Percentiles rank a stretch among this genome's conserved stretches.
These are phyloP conservation scores for Euzetes globulus DNA, from an alignment of 2,888 invertebrate species.

Conservation along the genomic window DNA sequence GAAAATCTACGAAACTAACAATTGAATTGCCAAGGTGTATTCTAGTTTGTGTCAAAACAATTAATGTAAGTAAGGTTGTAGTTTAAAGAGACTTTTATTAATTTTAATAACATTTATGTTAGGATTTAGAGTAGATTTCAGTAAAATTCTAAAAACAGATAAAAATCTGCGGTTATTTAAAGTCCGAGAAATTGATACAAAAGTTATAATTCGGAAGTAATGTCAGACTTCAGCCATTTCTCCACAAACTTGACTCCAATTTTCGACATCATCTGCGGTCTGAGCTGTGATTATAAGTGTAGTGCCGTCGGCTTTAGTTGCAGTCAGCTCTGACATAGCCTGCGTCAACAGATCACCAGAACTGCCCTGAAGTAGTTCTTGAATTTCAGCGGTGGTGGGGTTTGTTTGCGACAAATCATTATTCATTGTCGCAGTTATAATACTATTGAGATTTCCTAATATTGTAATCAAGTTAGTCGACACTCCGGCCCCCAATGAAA, in stretches of 20 bases:
- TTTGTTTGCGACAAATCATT: not conserved
- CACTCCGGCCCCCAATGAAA: constrained; percentile 11
- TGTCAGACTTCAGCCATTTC: not conserved
- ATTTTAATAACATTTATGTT: too few relatives aligned
- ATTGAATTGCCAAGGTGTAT: too few relatives aligned
- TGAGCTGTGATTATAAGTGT: constrained; percentile 14
- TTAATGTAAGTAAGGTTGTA: too few relatives aligned
- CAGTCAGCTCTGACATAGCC: constrained; percentile 50
- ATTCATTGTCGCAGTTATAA: constrained; percentile 21
- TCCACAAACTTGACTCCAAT: constrained; percentile 18
- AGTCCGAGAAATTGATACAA: too few relatives aligned
- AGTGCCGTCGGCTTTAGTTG: constrained; percentile 39
- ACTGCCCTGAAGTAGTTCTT: constrained; percentile 34
- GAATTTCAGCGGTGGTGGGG: constrained; percentile 10
- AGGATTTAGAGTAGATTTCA: too few relatives aligned
- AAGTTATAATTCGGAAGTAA: not conserved
- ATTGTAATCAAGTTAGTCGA: constrained; percentile 28
- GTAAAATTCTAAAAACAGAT: too few relatives aligned
- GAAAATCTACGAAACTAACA: too few relatives aligned
- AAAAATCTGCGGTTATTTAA: too few relatives aligned
- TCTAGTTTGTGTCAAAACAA: too few relatives aligned
- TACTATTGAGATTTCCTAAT: constrained; percentile 31
- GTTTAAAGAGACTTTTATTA: too few relatives aligned
- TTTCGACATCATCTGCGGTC: not conserved
- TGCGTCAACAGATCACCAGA: constrained; percentile 49